Conservation (phyloP, 2,113 vertebrate species). For the Pluvialis apricaria region DNA sequence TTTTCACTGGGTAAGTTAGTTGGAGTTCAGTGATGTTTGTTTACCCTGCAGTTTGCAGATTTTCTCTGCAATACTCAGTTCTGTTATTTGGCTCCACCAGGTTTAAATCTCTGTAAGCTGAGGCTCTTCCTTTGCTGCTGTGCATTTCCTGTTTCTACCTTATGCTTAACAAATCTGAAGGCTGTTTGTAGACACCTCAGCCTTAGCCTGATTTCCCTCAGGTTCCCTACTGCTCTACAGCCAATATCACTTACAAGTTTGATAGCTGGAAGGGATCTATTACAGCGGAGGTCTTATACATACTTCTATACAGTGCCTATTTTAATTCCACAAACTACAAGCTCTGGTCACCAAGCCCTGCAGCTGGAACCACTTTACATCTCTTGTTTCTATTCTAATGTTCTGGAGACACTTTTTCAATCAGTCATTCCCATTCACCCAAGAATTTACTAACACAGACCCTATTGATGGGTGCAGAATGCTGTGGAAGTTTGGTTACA, state of each 20-base stretch:
- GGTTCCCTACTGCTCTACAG: not conserved
- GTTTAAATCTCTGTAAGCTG: not conserved
- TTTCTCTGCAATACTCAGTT: not conserved
- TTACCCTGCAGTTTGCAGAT: not conserved
- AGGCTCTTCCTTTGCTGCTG: not conserved
- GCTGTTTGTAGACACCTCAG: not conserved
- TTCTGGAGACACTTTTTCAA: not conserved
- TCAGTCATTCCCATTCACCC: not conserved
- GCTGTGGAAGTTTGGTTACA: not conserved
- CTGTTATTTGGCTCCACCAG: not conserved
- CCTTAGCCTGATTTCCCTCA: not conserved
- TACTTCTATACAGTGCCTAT: too few relatives aligned
- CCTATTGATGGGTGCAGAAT: not conserved
- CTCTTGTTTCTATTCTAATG: not conserved
- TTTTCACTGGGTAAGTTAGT: not conserved
- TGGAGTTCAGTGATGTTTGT: not conserved
- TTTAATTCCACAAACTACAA: not conserved
- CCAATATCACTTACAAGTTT: not conserved
- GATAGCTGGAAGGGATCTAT: not conserved
- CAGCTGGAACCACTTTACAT: not conserved
- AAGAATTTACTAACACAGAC: not conserved
- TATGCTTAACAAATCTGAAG: not conserved
- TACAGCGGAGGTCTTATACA: not conserved
- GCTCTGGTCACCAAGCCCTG: not conserved
- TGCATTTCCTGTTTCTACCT: not conserved